Base-by-base conservation (phyloP, 2,888 invertebrate species). In the Dione juno region DNA sequence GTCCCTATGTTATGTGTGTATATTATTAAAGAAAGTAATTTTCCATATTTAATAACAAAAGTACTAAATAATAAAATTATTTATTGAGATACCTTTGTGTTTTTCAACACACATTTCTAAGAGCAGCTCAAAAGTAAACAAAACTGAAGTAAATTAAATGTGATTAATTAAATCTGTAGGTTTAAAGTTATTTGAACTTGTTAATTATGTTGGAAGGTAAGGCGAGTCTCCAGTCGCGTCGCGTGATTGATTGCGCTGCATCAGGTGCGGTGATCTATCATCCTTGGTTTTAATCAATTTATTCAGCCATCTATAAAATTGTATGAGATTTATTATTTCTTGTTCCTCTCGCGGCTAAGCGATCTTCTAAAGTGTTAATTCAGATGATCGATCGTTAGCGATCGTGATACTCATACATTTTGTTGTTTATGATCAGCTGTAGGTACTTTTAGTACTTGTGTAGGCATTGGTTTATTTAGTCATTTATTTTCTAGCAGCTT, bases 201-300 rank as follows among this genome's bases (percentile, higher is more conserved):
- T 64, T 69, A 69, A 72, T 64, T 66, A 64, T 67, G 63, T 69
- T 69, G 28, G 63, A 66, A 71, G 16, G 50, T 43, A 52, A 67
- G 58, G 64, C 54, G 72, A 72, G 74, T 69, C 45, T 75, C 67
- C 65, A 69, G 67, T 64, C 28, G 71, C 58, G 68, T 50, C 63
- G 72, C 53, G 73, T 79, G 79, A 79, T 79, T 74, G 77, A 79
- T 79, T 67, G 74, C 72, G 69, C 75, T 68, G 59, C 59, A 84
- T 84, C 90, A 88, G 87, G 88, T 87, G 86, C 79, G 77, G 80
- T 79, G 81, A 90, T 92, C 88, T 87, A 91, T 92, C 90, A 90
- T 83, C 78, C 75, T 76, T 77, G 82, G 61, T 80, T 87, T 88
- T 86, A 88, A 90, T 90, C 87, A 89, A 89, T 90, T 88, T 87